Conservation (phyloP, 2,113 vertebrate species). For the Protobothrops mucrosquamatus region DNA sequence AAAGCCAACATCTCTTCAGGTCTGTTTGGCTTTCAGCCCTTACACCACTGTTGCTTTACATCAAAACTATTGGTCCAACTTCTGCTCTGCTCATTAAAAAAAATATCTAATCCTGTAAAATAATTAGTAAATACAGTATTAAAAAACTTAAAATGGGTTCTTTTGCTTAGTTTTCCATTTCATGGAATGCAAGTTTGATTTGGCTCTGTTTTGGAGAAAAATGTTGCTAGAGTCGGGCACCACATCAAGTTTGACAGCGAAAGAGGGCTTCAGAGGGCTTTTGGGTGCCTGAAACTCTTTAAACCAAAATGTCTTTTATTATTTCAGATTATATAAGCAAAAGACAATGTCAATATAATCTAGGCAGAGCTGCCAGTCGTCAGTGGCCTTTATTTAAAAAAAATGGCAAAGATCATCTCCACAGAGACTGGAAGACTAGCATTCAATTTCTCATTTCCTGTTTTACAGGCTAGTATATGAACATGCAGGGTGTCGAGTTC, state of each 20-base stretch:
- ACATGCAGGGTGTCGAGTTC: neutral
- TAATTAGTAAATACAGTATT: neutral
- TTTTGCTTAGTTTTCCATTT: neutral
- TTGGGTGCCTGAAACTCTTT: neutral
- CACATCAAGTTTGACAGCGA: neutral
- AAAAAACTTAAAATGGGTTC: neutral
- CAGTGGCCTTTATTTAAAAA: neutral
- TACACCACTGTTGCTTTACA: neutral
- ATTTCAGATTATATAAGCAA: neutral
- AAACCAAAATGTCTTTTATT: neutral
- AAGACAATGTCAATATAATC: neutral
- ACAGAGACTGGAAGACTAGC: neutral
- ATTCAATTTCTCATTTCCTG: conserved; percentile 3
- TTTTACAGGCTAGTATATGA: neutral
- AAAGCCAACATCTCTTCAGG: too few species aligned
- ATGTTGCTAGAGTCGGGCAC: neutral
- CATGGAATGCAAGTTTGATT: neutral
- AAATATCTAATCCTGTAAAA: neutral
- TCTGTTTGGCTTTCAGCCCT: neutral
- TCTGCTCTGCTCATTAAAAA: neutral
- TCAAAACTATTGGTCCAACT: neutral
- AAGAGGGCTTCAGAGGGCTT: neutral
- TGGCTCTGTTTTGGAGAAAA: neutral
- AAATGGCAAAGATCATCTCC: neutral
- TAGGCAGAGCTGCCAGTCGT: neutral